Evolutionary conservation across 2,113 vertebrate species (phyloP).

Genomic region (Anthoscopus minutus): DNA sequence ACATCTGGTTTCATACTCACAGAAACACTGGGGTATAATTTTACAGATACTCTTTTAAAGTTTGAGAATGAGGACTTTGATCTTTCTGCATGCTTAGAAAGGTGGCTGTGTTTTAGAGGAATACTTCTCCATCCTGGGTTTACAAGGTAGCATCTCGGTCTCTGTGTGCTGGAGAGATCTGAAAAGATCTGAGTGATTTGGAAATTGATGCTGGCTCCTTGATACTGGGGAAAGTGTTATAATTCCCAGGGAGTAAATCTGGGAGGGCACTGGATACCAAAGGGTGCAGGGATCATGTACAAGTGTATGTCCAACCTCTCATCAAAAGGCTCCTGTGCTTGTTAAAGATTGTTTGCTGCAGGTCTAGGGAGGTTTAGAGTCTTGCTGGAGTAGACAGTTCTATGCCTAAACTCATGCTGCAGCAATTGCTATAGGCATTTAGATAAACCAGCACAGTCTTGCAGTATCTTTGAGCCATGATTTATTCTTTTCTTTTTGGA

Average conservation of each 20-base stretch:
- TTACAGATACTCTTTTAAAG: not conserved
- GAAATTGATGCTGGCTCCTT: not conserved
- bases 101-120: not conserved
- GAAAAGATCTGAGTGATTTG: not conserved
- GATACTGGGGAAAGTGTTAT: not conserved
- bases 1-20: not conserved
- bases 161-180: not conserved
- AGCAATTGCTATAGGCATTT: not conserved
- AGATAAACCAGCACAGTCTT: not conserved
- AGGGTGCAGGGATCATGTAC: not conserved
- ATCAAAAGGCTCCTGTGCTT: not conserved
- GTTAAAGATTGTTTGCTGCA: not conserved
- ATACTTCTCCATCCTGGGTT: not conserved
- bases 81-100: not conserved
- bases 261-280: not conserved
- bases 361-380: not conserved
- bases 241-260: not conserved
- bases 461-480: not conserved
- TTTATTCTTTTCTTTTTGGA: not conserved
- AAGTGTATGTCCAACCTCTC: not conserved
- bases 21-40: not conserved
- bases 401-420: not conserved
- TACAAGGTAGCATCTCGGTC: not conserved
- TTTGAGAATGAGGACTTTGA: not conserved
- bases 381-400: not conserved